phyloP scores from a whole-genome alignment of 1,140 invertebrate genomes.

The Trinorchestia longiramus region DNA sequence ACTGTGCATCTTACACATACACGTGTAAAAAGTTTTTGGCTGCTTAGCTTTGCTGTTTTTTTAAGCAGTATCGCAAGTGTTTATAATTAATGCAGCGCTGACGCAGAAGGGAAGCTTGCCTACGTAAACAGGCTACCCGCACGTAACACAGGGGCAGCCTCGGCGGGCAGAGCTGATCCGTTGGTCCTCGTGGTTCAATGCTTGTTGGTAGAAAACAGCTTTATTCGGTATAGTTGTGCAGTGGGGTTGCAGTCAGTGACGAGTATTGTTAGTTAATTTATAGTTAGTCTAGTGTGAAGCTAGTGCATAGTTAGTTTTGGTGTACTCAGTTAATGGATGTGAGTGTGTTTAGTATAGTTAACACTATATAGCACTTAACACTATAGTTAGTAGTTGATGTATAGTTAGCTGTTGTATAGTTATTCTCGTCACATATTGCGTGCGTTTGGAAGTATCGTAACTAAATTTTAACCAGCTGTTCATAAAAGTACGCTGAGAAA shows the following conservation, averaged over 20 bases:
- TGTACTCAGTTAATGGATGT: too few relatives aligned
- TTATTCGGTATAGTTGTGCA: neutral
- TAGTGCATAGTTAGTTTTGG: too few relatives aligned
- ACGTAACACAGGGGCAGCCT: neutral
- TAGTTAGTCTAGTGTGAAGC: neutral
- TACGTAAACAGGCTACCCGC: neutral
- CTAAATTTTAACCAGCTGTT: too few relatives aligned
- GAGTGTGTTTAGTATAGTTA: too few relatives aligned
- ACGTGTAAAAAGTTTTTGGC: neutral
- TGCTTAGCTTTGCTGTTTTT: neutral
- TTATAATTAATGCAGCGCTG: neutral
- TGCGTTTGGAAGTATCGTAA: too few relatives aligned
- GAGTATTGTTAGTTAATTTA: neutral
- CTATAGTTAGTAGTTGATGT: too few relatives aligned
- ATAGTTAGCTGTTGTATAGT: too few relatives aligned
- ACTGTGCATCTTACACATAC: neutral
- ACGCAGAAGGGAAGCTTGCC: too few relatives aligned
- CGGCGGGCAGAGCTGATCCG: neutral
- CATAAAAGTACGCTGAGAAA: too few relatives aligned
- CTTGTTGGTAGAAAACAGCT: neutral
- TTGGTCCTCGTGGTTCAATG: neutral
- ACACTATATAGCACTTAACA: too few relatives aligned
- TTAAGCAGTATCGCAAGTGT: neutral
- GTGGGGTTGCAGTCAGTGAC: neutral
- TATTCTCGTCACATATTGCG: too few relatives aligned